These are phyloP conservation scores for Drosophila dunni DNA, from an alignment of 1,140 invertebrate species.

Conservation along the genomic window DNA sequence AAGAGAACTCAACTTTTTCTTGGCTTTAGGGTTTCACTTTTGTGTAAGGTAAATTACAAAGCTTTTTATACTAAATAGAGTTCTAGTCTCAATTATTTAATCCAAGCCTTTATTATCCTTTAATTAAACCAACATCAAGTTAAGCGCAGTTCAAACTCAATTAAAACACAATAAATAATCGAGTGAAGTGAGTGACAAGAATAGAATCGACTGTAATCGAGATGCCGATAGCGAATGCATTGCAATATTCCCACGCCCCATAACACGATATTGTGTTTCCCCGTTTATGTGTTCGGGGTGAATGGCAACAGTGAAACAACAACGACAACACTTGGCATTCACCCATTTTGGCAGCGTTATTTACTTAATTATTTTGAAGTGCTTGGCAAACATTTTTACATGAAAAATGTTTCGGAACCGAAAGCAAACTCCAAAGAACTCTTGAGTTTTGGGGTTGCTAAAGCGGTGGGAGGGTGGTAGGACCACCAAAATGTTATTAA, in stretches of 20 bases:
- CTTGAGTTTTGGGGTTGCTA: conserved; percentile 19
- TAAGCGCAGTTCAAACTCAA: background rate
- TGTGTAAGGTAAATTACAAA: too few relatives aligned
- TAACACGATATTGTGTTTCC: conserved; percentile 74
- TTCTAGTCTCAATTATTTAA: too few relatives aligned
- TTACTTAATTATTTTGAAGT: conserved; percentile 82
- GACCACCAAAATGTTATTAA: conserved; percentile 81
- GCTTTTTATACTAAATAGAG: too few relatives aligned
- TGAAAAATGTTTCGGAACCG: conserved; percentile 77
- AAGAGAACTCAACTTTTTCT: background rate
- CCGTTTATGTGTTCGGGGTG: conserved; percentile 58
- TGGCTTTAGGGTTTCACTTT: background rate
- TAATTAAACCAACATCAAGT: background rate
- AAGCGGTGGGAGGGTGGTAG: too few relatives aligned
- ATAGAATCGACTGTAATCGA: conserved; percentile 52
- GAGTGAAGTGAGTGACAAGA: conserved; percentile 1
- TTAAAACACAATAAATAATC: background rate
- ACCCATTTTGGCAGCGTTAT: conserved; percentile 66
- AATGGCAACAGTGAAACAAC: conserved; percentile 15
- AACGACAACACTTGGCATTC: conserved; percentile 56
- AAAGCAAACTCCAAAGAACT: conserved; percentile 14
- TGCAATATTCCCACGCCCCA: conserved; percentile 70
- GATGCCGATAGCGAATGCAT: conserved; percentile 53
- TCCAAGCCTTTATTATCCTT: too few relatives aligned
- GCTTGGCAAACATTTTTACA: conserved; percentile 80